Base-by-base conservation (phyloP, 2,113 vertebrate genomes). In the Neolamprologus ventralis region DNA sequence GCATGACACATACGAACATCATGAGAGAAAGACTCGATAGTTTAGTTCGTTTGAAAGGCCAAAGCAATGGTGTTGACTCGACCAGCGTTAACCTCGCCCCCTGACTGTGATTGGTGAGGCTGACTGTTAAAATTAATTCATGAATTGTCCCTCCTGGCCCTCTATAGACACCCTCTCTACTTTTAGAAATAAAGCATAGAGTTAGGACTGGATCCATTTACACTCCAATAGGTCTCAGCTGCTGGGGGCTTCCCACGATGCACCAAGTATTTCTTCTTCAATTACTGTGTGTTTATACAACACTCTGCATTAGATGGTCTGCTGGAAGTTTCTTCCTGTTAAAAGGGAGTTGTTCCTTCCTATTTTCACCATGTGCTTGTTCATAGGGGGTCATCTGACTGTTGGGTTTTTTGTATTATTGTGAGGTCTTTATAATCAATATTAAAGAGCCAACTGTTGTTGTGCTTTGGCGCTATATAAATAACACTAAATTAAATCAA, bases 141-240 rank as follows among this genome's bases (percentile, higher is more conserved):
- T 65, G 1, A 65, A 35, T n/a, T 1, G 17, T 3, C 60, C 17
- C 9, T 7, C 60, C 60, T 35, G 17, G 31, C 6, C 17, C 17
- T 35, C 31, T 3, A 35, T 7, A 65, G 31, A 35, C 60, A 7
- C 60, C 17, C 60, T 12, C 31, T 65, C 31, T 65, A 65, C 31
- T 65, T 63, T n/a, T 35, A n/a, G 17, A 63, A 63, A 63, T 63
- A 63, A 63, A 19, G 58, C 16, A 33, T 19, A 63, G 28, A 33
- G 16, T 63, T 63, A 7, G 16, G 28, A 19, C 58, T 7, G 28
- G 5, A 33, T 63, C 28, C 28, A 19, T 33, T 63, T 63, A 65
- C 17, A 65, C 31, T 63, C 31, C 31, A 65, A 35, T n/a, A 0
- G 2, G 9, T 0, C 1, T 63, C 7, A 14, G 55, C 7, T 57